Evolutionary conservation across 2,888 invertebrate genomes (phyloP).

Genomic region (Melanostoma mellinum): DNA sequence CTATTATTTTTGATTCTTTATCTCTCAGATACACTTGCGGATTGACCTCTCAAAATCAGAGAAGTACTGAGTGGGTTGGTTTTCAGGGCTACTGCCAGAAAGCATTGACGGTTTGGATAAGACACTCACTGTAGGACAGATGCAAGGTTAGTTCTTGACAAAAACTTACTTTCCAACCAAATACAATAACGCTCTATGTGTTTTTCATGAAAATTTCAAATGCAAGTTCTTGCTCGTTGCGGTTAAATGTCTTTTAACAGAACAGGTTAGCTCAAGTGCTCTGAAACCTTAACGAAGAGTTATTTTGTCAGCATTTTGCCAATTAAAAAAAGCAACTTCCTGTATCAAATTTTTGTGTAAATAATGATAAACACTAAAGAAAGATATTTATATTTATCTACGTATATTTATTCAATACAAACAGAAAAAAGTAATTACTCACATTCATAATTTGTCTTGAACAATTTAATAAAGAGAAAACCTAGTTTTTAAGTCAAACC

Average conservation of each 20-base stretch:
- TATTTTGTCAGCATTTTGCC: no score
- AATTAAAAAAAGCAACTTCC: slow-evolving; percentile 41
- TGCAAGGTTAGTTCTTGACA: slow-evolving; percentile 90
- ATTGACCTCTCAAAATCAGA: slow-evolving; percentile 96
- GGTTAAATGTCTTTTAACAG: slow-evolving; percentile 85
- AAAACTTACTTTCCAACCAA: neutral
- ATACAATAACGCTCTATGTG: slow-evolving; percentile 4
- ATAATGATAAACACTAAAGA: slow-evolving; percentile 52
- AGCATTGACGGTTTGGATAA: slow-evolving; percentile 97
- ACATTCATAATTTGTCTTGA: no score
- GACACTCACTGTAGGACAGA: slow-evolving; percentile 98
- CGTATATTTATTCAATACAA: slow-evolving; percentile 48
- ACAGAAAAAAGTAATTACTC: neutral
- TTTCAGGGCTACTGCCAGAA: slow-evolving; percentile 92
- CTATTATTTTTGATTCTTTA: neutral
- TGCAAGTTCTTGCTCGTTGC: slow-evolving; percentile 95
- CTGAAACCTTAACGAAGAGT: slow-evolving; percentile 9
- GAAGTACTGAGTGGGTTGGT: slow-evolving; percentile 97
- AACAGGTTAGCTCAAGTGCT: neutral
- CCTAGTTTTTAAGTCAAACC: slow-evolving; percentile 52
- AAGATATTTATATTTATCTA: slow-evolving; percentile 44
- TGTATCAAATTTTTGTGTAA: slow-evolving; percentile 52
- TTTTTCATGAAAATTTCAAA: slow-evolving; percentile 93
- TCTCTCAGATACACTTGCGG: slow-evolving; percentile 89
- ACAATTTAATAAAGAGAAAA: slow-evolving; percentile 58